These are phyloP conservation scores for Cariama cristata DNA, from an alignment of 2,113 vertebrate genomes.

Conservation along the genomic window DNA sequence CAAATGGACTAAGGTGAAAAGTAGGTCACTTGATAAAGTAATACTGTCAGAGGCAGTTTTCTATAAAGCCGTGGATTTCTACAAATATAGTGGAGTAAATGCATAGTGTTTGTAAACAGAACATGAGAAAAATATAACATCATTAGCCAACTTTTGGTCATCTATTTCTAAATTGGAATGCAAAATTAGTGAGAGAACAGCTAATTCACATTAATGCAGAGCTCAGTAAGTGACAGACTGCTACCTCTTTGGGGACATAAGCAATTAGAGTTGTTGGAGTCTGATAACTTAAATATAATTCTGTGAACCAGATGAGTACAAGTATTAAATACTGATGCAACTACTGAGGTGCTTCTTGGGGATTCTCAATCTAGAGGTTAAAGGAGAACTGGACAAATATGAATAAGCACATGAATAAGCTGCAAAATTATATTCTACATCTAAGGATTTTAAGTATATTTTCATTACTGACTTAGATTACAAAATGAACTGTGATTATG, in stretches of 20 bases:
- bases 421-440: neutral
- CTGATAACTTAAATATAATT: neutral
- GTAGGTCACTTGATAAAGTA: neutral
- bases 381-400: neutral
- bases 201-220: neutral
- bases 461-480: neutral
- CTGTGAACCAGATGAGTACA: neutral
- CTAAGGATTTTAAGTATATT: neutral
- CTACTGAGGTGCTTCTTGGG: neutral
- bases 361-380: neutral
- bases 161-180: neutral
- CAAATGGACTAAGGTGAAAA: conserved; percentile 20
- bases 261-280: neutral
- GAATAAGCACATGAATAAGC: neutral
- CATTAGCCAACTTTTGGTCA: neutral
- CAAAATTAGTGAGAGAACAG: neutral
- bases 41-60: neutral
- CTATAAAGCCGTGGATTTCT: neutral
- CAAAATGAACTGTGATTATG: neutral
- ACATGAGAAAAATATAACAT: neutral
- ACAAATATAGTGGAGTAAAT: neutral
- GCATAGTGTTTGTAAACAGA: neutral
- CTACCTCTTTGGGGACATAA: neutral
- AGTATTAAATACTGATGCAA: neutral
- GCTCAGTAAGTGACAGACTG: neutral